phyloP scores from a whole-genome alignment of 2,888 invertebrate genomes.

The Latrodectus hesperus region DNA sequence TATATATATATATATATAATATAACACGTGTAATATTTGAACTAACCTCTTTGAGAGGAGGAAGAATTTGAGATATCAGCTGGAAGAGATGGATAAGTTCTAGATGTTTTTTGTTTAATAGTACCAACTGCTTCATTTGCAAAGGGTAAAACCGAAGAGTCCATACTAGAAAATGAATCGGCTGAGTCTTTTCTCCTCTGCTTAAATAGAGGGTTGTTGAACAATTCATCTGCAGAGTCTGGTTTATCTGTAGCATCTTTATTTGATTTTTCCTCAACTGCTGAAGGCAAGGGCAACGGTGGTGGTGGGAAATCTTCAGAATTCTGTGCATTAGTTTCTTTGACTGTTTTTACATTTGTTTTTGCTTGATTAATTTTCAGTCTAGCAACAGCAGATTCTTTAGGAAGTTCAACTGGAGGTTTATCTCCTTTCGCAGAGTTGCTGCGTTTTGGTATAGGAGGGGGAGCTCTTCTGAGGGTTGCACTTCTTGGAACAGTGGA shows the following conservation, averaged over 20 bases:
- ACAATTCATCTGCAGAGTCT: conserved; percentile 58
- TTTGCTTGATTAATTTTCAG: background rate
- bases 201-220: conserved; percentile 58
- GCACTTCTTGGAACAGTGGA: conserved; percentile 68
- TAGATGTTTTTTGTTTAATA: conserved; percentile 84
- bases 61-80: conserved; percentile 9
- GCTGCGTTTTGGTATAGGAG: conserved; percentile 77
- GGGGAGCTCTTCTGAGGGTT: conserved; percentile 73
- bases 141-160: conserved; percentile 81
- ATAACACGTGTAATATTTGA: background rate
- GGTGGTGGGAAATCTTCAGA: conserved; percentile 74
- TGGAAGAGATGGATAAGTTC: conserved; percentile 58
- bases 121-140: conserved; percentile 99
- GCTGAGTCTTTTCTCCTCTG: conserved; percentile 64
- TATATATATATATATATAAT: too few relatives aligned
- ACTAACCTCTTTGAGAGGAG: conserved; percentile 22
- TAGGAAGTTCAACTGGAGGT: conserved; percentile 8
- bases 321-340: conserved; percentile 32
- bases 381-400: conserved; percentile 7
- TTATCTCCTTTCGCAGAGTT: conserved; percentile 74
- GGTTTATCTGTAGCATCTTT: conserved; percentile 18
- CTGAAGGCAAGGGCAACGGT: conserved; percentile 72
- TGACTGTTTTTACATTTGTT: background rate
- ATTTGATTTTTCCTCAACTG: conserved; percentile 30
- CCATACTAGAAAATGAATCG: conserved; percentile 50